These are phyloP conservation scores for Catagonus wagneri DNA, from an alignment of 2,113 vertebrate species.

Conservation along the genomic window DNA sequence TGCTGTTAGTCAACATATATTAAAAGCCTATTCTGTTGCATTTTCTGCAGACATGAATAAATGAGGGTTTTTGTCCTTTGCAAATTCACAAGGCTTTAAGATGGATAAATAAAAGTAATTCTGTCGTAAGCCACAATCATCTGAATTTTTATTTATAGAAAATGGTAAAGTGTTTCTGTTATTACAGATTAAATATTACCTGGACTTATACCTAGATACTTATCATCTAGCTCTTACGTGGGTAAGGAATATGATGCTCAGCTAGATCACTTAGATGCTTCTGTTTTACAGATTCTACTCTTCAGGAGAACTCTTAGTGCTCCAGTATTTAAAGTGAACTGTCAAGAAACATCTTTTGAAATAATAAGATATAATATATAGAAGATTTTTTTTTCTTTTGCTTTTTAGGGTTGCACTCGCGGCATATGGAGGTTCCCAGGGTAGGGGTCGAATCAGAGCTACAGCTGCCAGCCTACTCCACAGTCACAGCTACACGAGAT, in stretches of 20 bases:
- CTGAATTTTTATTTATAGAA: conserved; percentile 28
- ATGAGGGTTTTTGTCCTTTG: conserved; percentile 29
- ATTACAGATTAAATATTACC: conserved; percentile 42
- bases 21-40: neutral
- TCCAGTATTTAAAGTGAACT: neutral
- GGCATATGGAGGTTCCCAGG: too few relatives aligned
- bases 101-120: conserved; percentile 27
- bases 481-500: too few relatives aligned
- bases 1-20: neutral
- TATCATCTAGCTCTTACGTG: conserved; percentile 4
- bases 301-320: neutral
- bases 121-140: neutral
- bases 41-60: conserved; percentile 33
- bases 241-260: neutral
- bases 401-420: too few relatives aligned
- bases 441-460: too few relatives aligned
- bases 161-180: conserved; percentile 7
- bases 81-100: conserved; percentile 19
- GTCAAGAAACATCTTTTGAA: conserved; percentile 24
- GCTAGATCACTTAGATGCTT: neutral
- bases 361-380: conserved; percentile 34
- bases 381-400: neutral
- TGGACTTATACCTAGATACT: conserved; percentile 13
- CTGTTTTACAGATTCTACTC: neutral
- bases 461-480: too few relatives aligned